Evolutionary conservation across 2,113 vertebrate species (phyloP), one percentile per base, ranked within the genome.

Genomic region (Vidua chalybeata): DNA sequence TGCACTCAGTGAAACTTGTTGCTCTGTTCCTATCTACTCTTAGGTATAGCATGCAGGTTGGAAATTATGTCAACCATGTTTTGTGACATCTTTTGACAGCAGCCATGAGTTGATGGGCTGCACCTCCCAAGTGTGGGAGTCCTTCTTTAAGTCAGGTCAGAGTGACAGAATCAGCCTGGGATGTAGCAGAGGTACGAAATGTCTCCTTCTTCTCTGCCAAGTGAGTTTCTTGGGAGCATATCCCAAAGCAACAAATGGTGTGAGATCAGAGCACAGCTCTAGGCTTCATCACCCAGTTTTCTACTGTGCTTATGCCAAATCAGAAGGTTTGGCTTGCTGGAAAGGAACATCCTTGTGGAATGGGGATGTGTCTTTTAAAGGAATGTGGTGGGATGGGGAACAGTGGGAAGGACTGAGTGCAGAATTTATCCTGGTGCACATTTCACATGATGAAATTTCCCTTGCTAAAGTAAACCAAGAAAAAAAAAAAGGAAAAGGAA

Each of bases 281-380:
- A 73, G 56, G 58, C 37, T 90, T 87, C 15, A 10, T 87, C 73
- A 84, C 45, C 35, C 48, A 66, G 31, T 68, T 92, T 94, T 79
- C 59, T 66, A 67, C 28, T 46, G 19, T 49, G 58, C 35, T 43
- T 88, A 64, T 91, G 67, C 80, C 87, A 84, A 77, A 91, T 91
- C 64, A 91, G 80, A 69, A 92, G 43, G 51, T 90, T 96, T 92
- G 48, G 58, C 90, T 88, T 77, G 55, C 68, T 84, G n/a, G 77
- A 63, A 67, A 59, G 55, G 21, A 93, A 66, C 39, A 73, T 89
- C 84, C 71, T 33, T 41, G 68, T 78, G 76, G 64, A 76, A 87
- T 35, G 24, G 49, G 82, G 43, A 59, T 2, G 0, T 9, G 33
- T 80, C 46, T 89, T 67, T 67, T 31, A 86, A 92, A 80, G 69